Evolutionary conservation across 2,113 vertebrate species (phyloP).

Genomic region (Leptocoma aspasia): DNA sequence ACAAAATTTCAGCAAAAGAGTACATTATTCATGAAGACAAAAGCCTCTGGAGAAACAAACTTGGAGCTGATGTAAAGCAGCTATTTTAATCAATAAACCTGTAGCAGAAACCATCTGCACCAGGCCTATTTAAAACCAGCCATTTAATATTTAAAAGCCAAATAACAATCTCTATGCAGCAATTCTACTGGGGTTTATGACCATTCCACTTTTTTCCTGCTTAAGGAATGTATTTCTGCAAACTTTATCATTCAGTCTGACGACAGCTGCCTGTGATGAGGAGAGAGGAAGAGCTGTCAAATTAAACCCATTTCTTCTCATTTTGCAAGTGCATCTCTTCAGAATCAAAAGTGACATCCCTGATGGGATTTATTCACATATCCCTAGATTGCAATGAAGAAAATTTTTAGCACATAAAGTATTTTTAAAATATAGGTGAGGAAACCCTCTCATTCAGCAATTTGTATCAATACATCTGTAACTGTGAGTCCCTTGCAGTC

Average conservation of each 20-base stretch:
- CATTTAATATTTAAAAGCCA: slow-evolving; percentile 36
- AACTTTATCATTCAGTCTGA: neutral
- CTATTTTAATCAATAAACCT: slow-evolving; percentile 57
- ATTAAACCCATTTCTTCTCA: neutral
- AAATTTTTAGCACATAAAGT: neutral
- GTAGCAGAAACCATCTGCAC: slow-evolving; percentile 20
- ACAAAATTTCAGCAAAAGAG: neutral
- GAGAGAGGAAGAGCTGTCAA: neutral
- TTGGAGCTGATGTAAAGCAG: neutral
- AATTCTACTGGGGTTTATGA: neutral
- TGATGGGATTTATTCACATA: neutral
- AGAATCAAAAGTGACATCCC: neutral
- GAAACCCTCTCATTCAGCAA: neutral
- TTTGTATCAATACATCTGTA: neutral
- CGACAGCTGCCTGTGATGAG: neutral
- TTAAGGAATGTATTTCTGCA: neutral
- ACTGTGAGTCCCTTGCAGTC: neutral
- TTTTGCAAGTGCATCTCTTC: neutral
- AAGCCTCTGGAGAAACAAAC: slow-evolving; percentile 50
- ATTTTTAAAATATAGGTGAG: neutral
- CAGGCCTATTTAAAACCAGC: slow-evolving; percentile 21
- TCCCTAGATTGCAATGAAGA: neutral
- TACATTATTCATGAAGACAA: slow-evolving; percentile 43
- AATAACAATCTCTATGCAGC: neutral
- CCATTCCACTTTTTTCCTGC: neutral